These are phyloP conservation scores for Gallinago jamesoni DNA, from an alignment of 2,113 vertebrate species.

Conservation along the genomic window DNA sequence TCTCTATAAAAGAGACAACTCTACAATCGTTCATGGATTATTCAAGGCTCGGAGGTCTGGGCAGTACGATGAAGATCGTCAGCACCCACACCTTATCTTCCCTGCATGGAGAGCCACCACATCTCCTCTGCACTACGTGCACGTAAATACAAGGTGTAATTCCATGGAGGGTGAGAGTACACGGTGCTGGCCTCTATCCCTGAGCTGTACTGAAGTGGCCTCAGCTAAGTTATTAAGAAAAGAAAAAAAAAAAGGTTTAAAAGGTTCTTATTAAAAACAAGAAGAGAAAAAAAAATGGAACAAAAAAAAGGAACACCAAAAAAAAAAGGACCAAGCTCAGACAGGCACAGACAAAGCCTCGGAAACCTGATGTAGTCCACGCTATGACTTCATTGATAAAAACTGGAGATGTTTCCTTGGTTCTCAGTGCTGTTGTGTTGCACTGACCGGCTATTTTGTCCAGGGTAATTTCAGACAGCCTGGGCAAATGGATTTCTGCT, in stretches of 20 bases:
- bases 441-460: not conserved
- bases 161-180: not conserved
- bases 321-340: not conserved
- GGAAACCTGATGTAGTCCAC: not conserved
- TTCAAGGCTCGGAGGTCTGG: not conserved
- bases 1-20: not conserved
- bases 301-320: too few species aligned
- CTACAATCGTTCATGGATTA: too few species aligned
- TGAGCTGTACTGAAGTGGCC: not conserved
- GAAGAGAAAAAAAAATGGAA: too few species aligned
- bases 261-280: not conserved
- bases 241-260: not conserved
- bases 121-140: rapidly evolving
- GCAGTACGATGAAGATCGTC: not conserved
- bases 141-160: not conserved
- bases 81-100: not conserved
- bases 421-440: not conserved
- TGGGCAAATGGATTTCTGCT: not conserved
- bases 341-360: not conserved
- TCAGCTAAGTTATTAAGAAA: not conserved
- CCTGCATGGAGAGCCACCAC: not conserved
- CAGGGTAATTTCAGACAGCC: not conserved
- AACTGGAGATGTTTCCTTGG: not conserved
- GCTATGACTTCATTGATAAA: not conserved
- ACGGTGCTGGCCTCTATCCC: not conserved